Evolutionary conservation across 2,797 vertebrate species (phyloP), one percentile per base, ranked within the genome.

Genomic region (Eulemur mongoz): DNA sequence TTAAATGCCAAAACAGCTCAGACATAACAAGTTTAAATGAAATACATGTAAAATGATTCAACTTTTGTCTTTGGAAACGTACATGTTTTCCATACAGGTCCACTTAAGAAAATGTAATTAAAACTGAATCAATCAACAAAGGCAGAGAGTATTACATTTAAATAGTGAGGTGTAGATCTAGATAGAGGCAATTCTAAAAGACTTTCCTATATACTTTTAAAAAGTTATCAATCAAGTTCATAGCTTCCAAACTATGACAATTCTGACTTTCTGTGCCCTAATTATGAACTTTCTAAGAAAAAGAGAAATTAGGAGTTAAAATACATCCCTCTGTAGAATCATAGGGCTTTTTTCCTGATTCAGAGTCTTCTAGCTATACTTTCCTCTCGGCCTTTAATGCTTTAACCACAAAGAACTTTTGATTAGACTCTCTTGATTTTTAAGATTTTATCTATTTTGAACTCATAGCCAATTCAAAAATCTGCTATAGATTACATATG

Each of bases 11-110:
- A 89, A 13, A 70, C 63, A 98, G 96, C 88, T 95, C 95, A 98
- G 97, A 98, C 97, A 97, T 97, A 93, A 92, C 94, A 98, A 43
- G 45, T 69, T 98, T 97, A 92, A 95, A 89, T 93, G 88, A 97
- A 96, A 94, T n/a, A 67, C 27, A 88, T 54, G 18, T 93, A 81
- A 92, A 85, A 87, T 83, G 32, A 97, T 48, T 96, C 48, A 96
- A 92, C 67, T 94, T 92, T 92, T 90, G 59, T 92, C 52, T 93
- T 95, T 95, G 25, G 65, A 95, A 95, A 94, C 65, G 94, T 63
- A n/a, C 30, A 86, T 73, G 32, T 83, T 92, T 94, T 87, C 65
- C 30, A 95, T 59, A 50, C 13, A 94, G 32, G 15, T 83, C 14
- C 48, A 93, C 14, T 91, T 84, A 88, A 93, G 65, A 18, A 50